Evolutionary conservation across 2,888 invertebrate genomes (phyloP), one percentile per base, ranked within the genome.

Genomic region (Leucophenga maculata): DNA sequence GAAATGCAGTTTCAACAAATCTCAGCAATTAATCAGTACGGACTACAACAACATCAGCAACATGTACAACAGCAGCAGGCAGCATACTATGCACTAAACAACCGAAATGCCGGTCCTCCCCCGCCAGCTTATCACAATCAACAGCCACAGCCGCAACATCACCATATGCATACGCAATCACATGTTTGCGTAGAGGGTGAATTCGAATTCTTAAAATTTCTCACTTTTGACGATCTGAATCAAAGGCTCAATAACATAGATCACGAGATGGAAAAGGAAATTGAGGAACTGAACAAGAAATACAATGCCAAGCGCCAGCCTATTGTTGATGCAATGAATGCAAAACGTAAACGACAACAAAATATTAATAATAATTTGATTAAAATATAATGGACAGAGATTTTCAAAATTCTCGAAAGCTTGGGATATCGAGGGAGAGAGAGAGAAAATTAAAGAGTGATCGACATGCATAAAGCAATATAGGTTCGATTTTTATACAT

Each of bases 221-320:
- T 99, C 84, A 94, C 95, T 80, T 95, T 94, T 87, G 94, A 95
- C 85, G 98, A 99, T 89, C 91, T 99, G 80, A 95, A 97, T 89
- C 93, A 93, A 85, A 93, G 97, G 84, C 94, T 99, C 93, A 92
- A 94, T 76, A 94, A 93, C 85, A 91, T 99, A 85, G 99, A 99
- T 90, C 94, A 95, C 44, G 98, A 99, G 90, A 99, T 99, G 98
- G 99, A 99, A 90, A 93, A 95, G 69, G 99, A 99, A 90, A 97
- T 99, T 83, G 97, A 98, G 85, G 97, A 97, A 89, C 91, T 99
- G 77, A 93, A 96, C 85, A 93, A 95, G 84, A 93, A 97, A 86
- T 99, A 98, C 91, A 96, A 97, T 90, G 95, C 96, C 81, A 99
- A 99, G 90, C 91, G 99, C 70, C 97, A 99, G 88, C 99, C 99